Evolutionary conservation across 2,888 invertebrate species (phyloP).

Genomic region (Endomychus coccineus): DNA sequence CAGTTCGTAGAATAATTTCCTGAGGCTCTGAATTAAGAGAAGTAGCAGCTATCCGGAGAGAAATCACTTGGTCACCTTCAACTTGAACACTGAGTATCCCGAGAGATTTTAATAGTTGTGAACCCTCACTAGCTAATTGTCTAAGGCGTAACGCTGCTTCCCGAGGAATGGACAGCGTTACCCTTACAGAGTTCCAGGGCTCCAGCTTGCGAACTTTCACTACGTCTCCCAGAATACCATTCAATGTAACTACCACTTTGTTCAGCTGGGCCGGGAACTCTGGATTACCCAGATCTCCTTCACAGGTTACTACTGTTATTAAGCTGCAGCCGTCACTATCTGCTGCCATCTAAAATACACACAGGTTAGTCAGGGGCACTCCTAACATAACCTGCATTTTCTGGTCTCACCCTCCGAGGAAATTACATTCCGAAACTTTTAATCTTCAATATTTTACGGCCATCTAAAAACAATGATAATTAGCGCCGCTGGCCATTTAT

Average conservation of each 20-base stretch:
- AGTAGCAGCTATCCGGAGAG: slow-evolving; percentile 54
- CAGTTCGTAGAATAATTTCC: slow-evolving; percentile 60
- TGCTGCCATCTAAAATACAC: slow-evolving; percentile 61
- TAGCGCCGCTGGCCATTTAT: slow-evolving; percentile 15
- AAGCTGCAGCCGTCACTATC: slow-evolving; percentile 73
- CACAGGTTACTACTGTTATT: slow-evolving; percentile 82
- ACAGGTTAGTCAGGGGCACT: slow-evolving; percentile 13
- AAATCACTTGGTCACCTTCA: slow-evolving; percentile 77
- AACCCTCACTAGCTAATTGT: slow-evolving; percentile 86
- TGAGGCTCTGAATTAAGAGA: slow-evolving; percentile 60
- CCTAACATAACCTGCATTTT: slow-evolving; percentile 19
- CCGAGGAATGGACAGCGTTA: slow-evolving; percentile 94
- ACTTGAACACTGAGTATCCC: slow-evolving; percentile 94
- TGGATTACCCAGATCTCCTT: slow-evolving; percentile 84
- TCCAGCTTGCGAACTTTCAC: slow-evolving; percentile 73
- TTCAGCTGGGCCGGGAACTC: slow-evolving; percentile 75
- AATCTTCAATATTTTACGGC: slow-evolving; percentile 13
- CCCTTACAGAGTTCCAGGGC: slow-evolving; percentile 97
- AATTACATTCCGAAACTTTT: slow-evolving; percentile 20
- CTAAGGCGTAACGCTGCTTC: slow-evolving; percentile 89
- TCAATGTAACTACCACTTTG: slow-evolving; percentile 68
- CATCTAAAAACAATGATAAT: slow-evolving; percentile 19
- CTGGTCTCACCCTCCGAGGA: slow-evolving; percentile 17
- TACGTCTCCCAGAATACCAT: slow-evolving; percentile 58
- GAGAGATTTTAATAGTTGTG: slow-evolving; percentile 79